Evolutionary conservation across 2,113 vertebrate species (phyloP), one percentile per base, ranked within the genome.

Genomic region (Gymnocephalus cernua): DNA sequence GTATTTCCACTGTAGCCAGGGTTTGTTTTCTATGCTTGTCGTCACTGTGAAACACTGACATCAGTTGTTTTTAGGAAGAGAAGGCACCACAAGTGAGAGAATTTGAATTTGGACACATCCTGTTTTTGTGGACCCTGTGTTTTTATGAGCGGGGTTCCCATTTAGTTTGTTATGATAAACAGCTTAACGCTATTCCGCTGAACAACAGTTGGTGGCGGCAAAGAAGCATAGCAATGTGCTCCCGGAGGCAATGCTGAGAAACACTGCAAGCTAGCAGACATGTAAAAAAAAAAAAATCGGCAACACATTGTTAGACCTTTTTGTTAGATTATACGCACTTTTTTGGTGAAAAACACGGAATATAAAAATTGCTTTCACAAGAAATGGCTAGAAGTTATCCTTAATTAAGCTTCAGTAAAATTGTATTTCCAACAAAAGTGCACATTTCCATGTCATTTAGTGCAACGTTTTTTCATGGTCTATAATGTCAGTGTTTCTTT

Each of bases 21-120:
- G 56, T 51, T 35, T 25, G 14, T 57, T 82, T 80, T 74, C 47
- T n/a, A 18, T 71, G 14, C 71, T 65, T 7, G 6, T 11, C 1
- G 0, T 77, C 44, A n/a, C 35, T 25, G 32, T 4, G 5, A 78
- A 54, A 57, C 10, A 25, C 14, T 23, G 10, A 58, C 53, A 56
- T 53, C 35, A 57, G 4, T 59, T 58, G 27, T 15, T 76, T 66
- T 32, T 27, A 4, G 35, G 16, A 64, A 5, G 48, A 47, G 13
- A 44, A 18, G 35, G 16, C 21, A 27, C 7, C 10, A 4, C 14
- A 2, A 25, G 6, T 50, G 21, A 29, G 4, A 35, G 38, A 62
- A 6, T 48, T n/a, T 50, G 6, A 21, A 27, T 19, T 13, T 29
- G 15, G 35, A 25, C 21, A 16, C 14, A 38, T 25, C 0, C 4